A percentile compares a stretch with the other conserved stretches of the same genome.
Evolutionary conservation across 2,113 vertebrate genomes (phyloP).

Genomic region (Ia io): DNA sequence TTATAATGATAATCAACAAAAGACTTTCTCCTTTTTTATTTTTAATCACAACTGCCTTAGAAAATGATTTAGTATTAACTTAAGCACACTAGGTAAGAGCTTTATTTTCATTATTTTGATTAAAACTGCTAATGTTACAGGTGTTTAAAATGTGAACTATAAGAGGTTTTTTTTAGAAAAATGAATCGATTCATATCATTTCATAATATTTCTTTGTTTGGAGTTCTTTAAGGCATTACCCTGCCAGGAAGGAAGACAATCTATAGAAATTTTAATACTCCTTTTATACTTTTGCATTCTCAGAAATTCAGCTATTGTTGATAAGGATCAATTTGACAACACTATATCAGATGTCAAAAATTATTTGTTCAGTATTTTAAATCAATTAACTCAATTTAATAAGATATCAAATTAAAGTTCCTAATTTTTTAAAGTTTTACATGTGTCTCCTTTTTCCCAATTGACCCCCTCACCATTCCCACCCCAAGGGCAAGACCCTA

Average conservation of each 20-base stretch:
- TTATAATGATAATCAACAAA: neutral
- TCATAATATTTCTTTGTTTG: conserved; percentile 29
- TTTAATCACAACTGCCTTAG: conserved; percentile 35
- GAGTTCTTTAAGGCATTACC: conserved; percentile 42
- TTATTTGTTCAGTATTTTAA: conserved; percentile 38
- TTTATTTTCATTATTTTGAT: conserved; percentile 30
- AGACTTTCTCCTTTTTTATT: neutral
- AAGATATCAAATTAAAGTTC: neutral
- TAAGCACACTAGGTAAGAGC: neutral
- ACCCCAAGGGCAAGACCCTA: too few species aligned
- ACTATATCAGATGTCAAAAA: neutral
- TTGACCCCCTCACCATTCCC: too few species aligned
- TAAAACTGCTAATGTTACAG: conserved; percentile 6
- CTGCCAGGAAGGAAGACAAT: neutral
- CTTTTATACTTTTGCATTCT: conserved; percentile 30
- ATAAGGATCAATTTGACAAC: neutral
- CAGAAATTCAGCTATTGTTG: conserved; percentile 5
- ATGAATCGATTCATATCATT: neutral
- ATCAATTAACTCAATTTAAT: neutral
- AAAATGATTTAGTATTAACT: conserved; percentile 26
- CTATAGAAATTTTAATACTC: conserved; percentile 28
- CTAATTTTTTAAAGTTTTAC: neutral
- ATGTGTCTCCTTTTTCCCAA: too few species aligned
- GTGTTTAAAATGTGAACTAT: conserved; percentile 32
- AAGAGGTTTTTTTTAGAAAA: conserved; percentile 1